Base-by-base conservation (phyloP, 1,140 invertebrate genomes). In the Bombus superbus region DNA sequence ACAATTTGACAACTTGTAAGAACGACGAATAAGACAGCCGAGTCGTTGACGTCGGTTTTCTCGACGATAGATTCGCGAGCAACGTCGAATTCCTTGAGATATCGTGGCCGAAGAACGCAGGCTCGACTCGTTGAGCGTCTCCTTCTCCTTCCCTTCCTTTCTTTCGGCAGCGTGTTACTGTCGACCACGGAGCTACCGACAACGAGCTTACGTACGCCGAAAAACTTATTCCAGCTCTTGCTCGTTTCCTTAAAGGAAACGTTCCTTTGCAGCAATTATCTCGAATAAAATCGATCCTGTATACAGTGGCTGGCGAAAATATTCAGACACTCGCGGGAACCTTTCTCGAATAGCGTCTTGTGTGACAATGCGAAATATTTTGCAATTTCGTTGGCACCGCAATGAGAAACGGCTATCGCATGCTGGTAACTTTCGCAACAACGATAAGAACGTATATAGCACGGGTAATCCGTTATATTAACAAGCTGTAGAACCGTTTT, bases 71-170 rank as follows among this genome's bases (percentile, higher is more conserved):
- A 78, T 77, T 78, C 74, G 57, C 64, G 38, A 78, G 47, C 64
- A 57, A 83, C 22, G 81, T 78, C 74, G 74, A 78, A 69, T 47
- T 44, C 28, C 35, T 44, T 35, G 73, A 59, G 81, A 77, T 83
- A 77, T 83, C 74, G 35, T 32, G 35, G 74, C 81, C 35, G n/a
- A 83, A 83, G 81, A 83, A 83, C 78, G 81, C 81, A 57, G 81
- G 44, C 81, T 69, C 62, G 74, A 57, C 81, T 83, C 81, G 81
- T 57, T 47, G 15, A 57, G 22, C 81, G 22, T 44, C 74, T 42
- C 81, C 25, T 57, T 44, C 44, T 32, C 15, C 13, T 1, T 25
- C 25, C 15, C 64, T 11, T 35, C 10, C 44, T 40, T 44, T 40
- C 75, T 59, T 44, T 47, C 53, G 28, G 40, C 28, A 25, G 57